Evolutionary conservation across 2,888 invertebrate species (phyloP), one percentile per base, ranked within the genome.

Genomic region (Nezara viridula): DNA sequence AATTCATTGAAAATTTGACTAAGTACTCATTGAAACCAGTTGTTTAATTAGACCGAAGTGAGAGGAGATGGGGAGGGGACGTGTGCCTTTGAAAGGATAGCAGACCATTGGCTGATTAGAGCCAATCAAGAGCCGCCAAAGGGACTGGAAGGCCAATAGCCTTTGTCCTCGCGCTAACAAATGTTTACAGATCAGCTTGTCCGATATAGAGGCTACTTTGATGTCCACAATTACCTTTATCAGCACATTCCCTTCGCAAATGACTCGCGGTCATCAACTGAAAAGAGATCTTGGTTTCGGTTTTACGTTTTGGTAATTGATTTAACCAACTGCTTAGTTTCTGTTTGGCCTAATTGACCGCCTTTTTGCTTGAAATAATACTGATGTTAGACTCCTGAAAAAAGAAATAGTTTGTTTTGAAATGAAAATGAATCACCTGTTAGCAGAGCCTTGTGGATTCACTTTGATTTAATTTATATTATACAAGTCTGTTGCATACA

Each of bases 131-230:
- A 5, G 81, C 44, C n/a, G n/a, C n/a, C 81, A 81, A 81, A 81
- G 81, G 81, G n/a, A 81, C 24, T 44, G n/a, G 4, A 0, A 4
- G 44, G 44, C 81, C 81, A 81, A 81, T 81, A n/a, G 81, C 81
- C 81, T 44, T 44, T 81, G 81, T 81, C 81, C 81, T 14, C 81
- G 0, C 44, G n/a, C 81, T 81, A 81, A 81, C 81, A 81, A 81
- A 81, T 81, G 81, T 81, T 81, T 81, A 81, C 81, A 81, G 81
- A 81, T 40, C 44, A 81, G 81, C 44, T 47, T 40, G 77, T 21
- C 40, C 77, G 81, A 81, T 81, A 81, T 81, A n/a, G 81, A n/a
- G 81, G 44, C 24, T n/a, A n/a, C 81, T 81, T 81, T 81, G 81
- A 81, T 44, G n/a, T 81, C 81, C 44, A 81, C 81, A 81, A 81